Percentiles rank a stretch among this genome's conserved stretches.
Evolutionary conservation across 2,797 vertebrate genomes (phyloP).

Genomic region (Phalanger gymnotis): DNA sequence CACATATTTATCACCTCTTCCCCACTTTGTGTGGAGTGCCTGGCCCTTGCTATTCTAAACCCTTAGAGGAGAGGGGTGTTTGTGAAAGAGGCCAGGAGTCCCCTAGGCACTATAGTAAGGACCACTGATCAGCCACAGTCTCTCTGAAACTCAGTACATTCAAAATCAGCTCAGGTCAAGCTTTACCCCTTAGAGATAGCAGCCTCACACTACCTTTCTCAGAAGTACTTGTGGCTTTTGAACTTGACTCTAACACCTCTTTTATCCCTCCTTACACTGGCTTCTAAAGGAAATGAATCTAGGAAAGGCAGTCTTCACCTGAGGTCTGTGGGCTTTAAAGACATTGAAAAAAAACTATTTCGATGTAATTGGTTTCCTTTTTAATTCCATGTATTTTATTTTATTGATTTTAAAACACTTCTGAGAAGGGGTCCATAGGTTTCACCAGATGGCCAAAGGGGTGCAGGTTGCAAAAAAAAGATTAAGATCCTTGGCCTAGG

Average conservation of each 20-base stretch:
- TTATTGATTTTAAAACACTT: neutral
- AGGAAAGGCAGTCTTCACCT: neutral
- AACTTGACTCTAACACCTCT: neutral
- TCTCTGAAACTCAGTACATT: neutral
- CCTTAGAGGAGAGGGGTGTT: neutral
- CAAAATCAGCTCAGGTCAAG: neutral
- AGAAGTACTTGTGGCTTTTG: neutral
- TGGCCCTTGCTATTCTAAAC: neutral
- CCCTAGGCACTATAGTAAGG: neutral
- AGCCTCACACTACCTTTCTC: neutral
- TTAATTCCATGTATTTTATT: neutral
- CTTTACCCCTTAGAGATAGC: neutral
- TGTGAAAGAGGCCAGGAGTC: neutral
- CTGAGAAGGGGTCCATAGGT: neutral
- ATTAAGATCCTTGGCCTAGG: neutral
- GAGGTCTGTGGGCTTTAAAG: neutral
- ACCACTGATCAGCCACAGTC: neutral
- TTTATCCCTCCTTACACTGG: neutral
- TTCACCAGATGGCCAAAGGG: neutral
- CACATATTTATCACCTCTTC: neutral
- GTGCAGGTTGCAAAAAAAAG: neutral
- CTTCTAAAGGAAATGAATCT: neutral
- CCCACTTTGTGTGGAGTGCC: neutral
- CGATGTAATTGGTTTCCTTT: neutral
- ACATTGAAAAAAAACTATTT: neutral